Conservation (phyloP, 2,888 invertebrate species). For the Shargacucullia verbasci region DNA sequence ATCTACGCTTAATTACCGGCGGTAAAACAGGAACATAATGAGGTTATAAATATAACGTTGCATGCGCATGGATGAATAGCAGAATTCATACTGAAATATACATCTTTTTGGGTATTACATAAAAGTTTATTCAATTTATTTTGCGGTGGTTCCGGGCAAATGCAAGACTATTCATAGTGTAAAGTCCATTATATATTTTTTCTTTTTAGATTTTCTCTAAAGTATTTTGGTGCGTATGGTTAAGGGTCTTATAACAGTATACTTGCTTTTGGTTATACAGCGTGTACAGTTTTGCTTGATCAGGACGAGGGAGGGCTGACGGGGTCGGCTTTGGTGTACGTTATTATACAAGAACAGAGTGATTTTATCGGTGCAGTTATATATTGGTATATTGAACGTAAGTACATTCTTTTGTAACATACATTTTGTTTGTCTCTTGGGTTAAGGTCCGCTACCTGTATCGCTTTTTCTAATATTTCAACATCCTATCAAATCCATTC, state of each 20-base stretch:
- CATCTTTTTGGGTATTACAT: conserved; percentile 25
- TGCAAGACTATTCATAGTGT: conserved; percentile 17
- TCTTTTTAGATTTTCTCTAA: conserved; percentile 28
- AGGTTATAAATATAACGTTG: conserved; percentile 30
- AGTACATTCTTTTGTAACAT: conserved; percentile 74
- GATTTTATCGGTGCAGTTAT: conserved; percentile 65
- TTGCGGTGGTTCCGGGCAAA: conserved; percentile 30
- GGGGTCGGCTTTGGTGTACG: conserved; percentile 69
- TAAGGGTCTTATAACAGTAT: conserved; percentile 53
- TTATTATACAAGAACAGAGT: conserved; percentile 64
- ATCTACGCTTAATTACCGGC: conserved; percentile 17
- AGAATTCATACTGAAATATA: conserved; percentile 18
- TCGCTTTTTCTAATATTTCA: conserved; percentile 42
- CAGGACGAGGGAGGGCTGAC: conserved; percentile 61
- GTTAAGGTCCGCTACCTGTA: conserved; percentile 40
- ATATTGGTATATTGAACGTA: conserved; percentile 66
- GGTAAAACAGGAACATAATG: conserved; percentile 8
- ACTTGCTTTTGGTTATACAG: conserved; percentile 65
- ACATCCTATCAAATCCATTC: conserved; percentile 7
- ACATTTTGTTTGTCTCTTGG: conserved; percentile 52
- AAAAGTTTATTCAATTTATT: conserved; percentile 4
- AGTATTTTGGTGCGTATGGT: conserved; percentile 46
- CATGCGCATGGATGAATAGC: conserved; percentile 58
- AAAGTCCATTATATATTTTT: conserved; percentile 26
- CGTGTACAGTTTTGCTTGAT: conserved; percentile 72